Percentiles rank a stretch among this genome's conserved stretches.
phyloP scores from a whole-genome alignment of 2,797 vertebrate species.

The Stomatorhinus walkeri region DNA sequence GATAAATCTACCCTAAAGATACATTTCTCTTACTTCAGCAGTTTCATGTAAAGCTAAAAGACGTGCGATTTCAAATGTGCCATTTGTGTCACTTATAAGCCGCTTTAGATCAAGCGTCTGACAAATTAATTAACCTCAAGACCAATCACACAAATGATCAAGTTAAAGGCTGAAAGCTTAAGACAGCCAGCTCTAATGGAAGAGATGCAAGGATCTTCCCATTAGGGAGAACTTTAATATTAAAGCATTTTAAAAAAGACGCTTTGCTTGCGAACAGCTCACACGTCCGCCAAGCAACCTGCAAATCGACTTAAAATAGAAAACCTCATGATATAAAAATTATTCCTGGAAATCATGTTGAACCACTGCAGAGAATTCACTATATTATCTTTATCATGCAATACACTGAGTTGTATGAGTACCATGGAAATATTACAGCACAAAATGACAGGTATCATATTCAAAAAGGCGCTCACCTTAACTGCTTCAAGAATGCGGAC shows the following conservation, averaged over 20 bases:
- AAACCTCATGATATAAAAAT: not conserved
- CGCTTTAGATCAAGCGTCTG: not conserved
- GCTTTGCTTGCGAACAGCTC: not conserved
- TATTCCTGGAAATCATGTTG: not conserved
- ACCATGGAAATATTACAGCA: not conserved
- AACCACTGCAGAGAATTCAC: not conserved
- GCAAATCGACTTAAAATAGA: not conserved
- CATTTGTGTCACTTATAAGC: not conserved
- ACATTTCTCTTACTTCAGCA: not conserved
- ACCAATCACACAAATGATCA: not conserved
- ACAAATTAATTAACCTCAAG: not conserved
- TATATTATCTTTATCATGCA: not conserved
- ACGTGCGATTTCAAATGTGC: not conserved
- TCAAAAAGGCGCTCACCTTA: constrained; percentile 66
- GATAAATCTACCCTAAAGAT: not conserved
- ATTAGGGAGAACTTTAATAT: not conserved
- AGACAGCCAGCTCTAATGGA: not conserved
- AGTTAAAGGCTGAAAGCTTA: not conserved
- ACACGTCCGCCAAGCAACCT: not conserved
- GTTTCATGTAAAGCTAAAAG: not conserved
- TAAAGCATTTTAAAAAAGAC: not conserved
- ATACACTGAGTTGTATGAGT: not conserved
- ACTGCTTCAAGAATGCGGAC: constrained; percentile 90
- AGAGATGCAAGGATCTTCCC: not conserved
- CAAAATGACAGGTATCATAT: not conserved